Evolutionary conservation across 2,797 vertebrate genomes (phyloP), one percentile per base, ranked within the genome.

Genomic region (Microctenopoma stevenorrisi): DNA sequence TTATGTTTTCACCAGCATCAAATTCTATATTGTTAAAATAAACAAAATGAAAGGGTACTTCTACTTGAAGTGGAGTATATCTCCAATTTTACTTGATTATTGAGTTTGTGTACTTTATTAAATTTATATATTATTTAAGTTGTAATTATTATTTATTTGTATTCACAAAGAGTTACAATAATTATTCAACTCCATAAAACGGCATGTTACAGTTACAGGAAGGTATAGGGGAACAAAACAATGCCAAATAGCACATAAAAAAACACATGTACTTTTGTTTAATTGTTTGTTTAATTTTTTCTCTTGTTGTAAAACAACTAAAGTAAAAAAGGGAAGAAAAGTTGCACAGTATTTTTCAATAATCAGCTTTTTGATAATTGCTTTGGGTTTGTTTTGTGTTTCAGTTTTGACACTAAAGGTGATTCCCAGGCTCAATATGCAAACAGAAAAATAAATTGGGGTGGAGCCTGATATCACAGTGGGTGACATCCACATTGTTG

Each of bases 391-490:
- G 9, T 1, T 5, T 1, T 28, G 9, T 50, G 13, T 55, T 57
- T 51, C 18, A 46, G 44, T 57, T 1, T 6, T 44, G 16, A 13
- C 37, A 55, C 15, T 56, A 40, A 0, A 54, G 30, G 65, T 30
- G 25, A 60, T 72, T 78, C 79, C 62, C 46, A 46, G n/a, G 35
- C 48, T 74, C 60, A 80, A 67, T 73, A 75, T 64, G 66, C 66
- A 76, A 52, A 72, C 38, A 48, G 70, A 78, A 52, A 59, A 42
- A 65, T 25, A 53, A 47, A 26, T 72, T 12, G 38, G 87, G 91
- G 91, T 81, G 91, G 91, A 86, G 91, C 87, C 46, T 85, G 28
- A 75, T 69, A 47, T 68, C 64, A 62, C 79, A 76, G 75, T 64
- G 68, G 66, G 58, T 51, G 68, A 76, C 74, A 68, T 62, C 55